Evolutionary conservation across 2,888 invertebrate genomes (phyloP), one percentile per base, ranked within the genome.

Genomic region (Lepidocyrtinus sp.): DNA sequence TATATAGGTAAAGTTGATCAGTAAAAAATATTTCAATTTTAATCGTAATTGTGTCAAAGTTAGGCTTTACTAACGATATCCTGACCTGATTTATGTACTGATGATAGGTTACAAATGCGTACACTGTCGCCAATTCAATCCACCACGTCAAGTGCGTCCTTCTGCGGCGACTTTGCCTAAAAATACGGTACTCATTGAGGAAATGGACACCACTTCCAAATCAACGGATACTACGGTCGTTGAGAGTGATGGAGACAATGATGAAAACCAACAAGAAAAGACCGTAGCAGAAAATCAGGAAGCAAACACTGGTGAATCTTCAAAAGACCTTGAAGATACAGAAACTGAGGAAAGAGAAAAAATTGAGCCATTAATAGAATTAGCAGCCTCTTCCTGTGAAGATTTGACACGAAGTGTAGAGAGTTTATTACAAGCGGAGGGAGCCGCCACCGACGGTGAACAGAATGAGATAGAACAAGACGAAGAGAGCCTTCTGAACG

Each of bases 51-150:
- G 59, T 59, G n/a, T 62, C 2, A 22, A 62, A 17, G 1, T 22
- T 64, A 75, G 2, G 22, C 1, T 15, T 19, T 45, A 27, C 26
- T 70, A 46, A 21, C 46, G n/a, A n/a, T 7, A 15, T 17, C 46
- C 1, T 50, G 21, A 27, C 26, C 19, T 19, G 9, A 17, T 12
- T 26, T 19, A 27, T n/a, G 9, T n/a, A 70, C 9, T 26, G 17
- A 26, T 65, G 72, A 36, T 61, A 91, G 95, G 95, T 63, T 99
- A 95, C 89, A 91, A 93, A 69, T 99, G 98, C 89, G 96, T 95
- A 86, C 98, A 97, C 89, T 98, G 98, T 89, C 93, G 92, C 78
- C 90, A 91, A 36, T 91, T 94, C 88, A 98, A 98, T 90, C 94
- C 95, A 25, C 94, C 98, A n/a, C 91, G 94, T 81, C 97, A 97